phyloP scores from a whole-genome alignment of 2,113 vertebrate species.

The Gymnorhina tibicen region DNA sequence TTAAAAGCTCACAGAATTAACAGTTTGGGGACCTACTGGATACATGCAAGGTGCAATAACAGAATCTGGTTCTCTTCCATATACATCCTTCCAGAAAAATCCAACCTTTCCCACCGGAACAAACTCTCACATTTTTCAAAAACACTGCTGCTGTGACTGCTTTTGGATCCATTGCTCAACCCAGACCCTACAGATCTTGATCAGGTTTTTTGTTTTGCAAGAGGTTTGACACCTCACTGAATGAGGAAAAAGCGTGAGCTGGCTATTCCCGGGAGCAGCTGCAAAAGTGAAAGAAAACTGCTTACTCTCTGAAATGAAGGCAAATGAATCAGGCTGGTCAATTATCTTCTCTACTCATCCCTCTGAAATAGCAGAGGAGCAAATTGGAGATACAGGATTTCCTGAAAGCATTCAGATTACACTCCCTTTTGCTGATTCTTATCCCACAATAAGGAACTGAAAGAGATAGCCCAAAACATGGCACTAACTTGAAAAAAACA shows the following conservation, averaged over 20 bases:
- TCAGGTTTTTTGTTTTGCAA: background rate
- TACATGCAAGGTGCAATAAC: background rate
- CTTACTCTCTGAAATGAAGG: background rate
- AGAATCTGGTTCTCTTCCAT: background rate
- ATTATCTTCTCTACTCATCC: background rate
- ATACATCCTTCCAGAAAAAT: background rate
- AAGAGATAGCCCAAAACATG: background rate
- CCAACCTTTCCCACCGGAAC: background rate
- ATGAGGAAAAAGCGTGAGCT: background rate
- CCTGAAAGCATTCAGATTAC: background rate
- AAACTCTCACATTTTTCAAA: background rate
- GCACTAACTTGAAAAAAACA: background rate
- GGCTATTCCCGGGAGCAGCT: conserved; percentile 8
- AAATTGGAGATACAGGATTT: background rate
- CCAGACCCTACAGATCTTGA: background rate
- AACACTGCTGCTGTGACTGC: background rate
- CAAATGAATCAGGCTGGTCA: background rate
- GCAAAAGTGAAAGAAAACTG: background rate
- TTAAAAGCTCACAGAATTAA: background rate
- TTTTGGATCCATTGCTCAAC: background rate
- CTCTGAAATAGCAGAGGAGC: background rate
- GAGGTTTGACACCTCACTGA: background rate
- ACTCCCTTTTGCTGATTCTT: background rate
- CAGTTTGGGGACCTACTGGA: background rate
- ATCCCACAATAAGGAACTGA: background rate